phyloP scores from a whole-genome alignment of 2,888 invertebrate genomes.

The Parelbella ahira region DNA sequence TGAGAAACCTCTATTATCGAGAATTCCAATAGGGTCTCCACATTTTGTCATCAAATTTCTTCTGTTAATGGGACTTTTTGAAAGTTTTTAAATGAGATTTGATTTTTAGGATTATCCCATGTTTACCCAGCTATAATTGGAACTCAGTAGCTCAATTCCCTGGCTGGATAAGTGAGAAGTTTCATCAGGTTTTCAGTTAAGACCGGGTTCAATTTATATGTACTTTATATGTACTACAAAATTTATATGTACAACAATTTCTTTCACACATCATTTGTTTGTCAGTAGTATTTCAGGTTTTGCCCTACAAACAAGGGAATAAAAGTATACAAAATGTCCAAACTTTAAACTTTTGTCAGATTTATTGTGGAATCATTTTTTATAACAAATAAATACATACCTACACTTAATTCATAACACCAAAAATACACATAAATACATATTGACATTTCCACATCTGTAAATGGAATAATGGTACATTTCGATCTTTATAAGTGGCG shows the following conservation, averaged over 20 bases:
- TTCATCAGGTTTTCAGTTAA: constrained; percentile 2
- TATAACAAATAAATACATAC: too few species aligned
- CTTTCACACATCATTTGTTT: constrained; percentile 1
- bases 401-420: too few species aligned
- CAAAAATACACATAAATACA: too few species aligned
- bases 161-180: not conserved
- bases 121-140: constrained; percentile 2
- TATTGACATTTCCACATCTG: not conserved
- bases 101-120: not conserved
- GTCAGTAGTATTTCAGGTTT: constrained; percentile 5
- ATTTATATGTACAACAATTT: too few species aligned
- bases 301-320: constrained; percentile 7
- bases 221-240: too few species aligned
- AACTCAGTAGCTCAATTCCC: not conserved
- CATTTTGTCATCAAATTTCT: not conserved
- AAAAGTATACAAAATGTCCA: constrained; percentile 20
- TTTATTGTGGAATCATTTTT: too few species aligned
- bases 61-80: constrained; percentile 8
- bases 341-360: too few species aligned
- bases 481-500: not conserved
- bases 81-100: constrained; percentile 13
- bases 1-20: not conserved
- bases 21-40: not conserved
- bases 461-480: constrained; percentile 1
- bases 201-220: too few species aligned